Evolutionary conservation across 2,113 vertebrate genomes (phyloP).

Genomic region (Aegypius monachus): DNA sequence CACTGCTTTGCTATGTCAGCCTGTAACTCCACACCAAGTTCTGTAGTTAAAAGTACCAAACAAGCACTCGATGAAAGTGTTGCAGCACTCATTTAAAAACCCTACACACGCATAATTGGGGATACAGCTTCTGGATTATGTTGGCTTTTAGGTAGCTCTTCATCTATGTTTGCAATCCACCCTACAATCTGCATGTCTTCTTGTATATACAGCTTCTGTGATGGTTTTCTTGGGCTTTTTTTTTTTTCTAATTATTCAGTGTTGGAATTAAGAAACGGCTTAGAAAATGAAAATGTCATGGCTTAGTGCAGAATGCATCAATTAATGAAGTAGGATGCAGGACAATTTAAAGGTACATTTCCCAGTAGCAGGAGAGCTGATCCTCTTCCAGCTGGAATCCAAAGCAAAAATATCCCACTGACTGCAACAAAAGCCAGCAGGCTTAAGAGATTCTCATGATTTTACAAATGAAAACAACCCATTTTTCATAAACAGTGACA

Average conservation of each 20-base stretch:
- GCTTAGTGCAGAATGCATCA: background rate
- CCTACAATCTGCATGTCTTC: background rate
- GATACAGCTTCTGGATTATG: background rate
- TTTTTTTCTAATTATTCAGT: background rate
- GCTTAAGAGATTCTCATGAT: background rate
- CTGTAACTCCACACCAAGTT: background rate
- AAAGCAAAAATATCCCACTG: background rate
- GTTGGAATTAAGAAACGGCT: background rate
- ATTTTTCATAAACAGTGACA: background rate
- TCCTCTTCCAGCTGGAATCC: background rate
- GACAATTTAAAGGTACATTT: slow-evolving; percentile 19
- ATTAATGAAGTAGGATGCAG: background rate
- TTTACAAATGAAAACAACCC: background rate
- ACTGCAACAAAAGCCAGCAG: background rate
- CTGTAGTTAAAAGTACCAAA: background rate
- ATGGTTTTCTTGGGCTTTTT: background rate
- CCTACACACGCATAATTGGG: background rate
- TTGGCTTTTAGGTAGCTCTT: background rate
- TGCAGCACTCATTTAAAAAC: background rate
- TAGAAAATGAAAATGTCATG: slow-evolving; percentile 4
- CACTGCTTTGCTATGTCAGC: background rate
- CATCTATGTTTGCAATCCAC: background rate
- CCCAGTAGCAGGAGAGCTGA: background rate
- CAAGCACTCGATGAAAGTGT: background rate
- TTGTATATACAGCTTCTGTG: background rate